A percentile compares a stretch with the other conserved stretches of the same genome.
phyloP scores from a whole-genome alignment of 2,113 vertebrate genomes.

The Cyphomyrus plagiostoma region DNA sequence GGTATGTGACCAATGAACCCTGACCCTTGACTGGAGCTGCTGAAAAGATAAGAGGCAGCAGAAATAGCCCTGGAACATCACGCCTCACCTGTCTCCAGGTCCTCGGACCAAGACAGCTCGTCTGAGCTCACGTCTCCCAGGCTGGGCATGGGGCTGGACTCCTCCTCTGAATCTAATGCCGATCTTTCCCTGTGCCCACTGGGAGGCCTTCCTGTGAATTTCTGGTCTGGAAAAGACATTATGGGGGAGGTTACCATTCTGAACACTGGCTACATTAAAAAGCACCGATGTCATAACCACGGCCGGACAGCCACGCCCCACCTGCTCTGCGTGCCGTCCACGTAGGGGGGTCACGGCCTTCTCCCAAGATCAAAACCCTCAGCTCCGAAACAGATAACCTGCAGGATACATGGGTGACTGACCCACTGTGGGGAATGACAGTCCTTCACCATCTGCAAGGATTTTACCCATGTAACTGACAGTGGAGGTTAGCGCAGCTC shows the following conservation, averaged over 20 bases:
- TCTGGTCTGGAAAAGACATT: not conserved
- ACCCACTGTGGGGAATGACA: not conserved
- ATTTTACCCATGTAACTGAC: not conserved
- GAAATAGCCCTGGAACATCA: not conserved
- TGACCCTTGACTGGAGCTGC: not conserved
- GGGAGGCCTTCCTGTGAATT: slow-evolving; percentile 13
- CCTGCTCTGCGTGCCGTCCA: slow-evolving; percentile 22
- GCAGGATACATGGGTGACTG: not conserved
- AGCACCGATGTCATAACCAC: not conserved
- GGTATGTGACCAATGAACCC: not conserved
- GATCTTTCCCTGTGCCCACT: slow-evolving; percentile 35
- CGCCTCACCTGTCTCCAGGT: slow-evolving; percentile 49
- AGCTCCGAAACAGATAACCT: slow-evolving; percentile 58
- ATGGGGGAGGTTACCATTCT: not conserved
- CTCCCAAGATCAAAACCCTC: slow-evolving; percentile 48
- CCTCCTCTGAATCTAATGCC: slow-evolving; percentile 53
- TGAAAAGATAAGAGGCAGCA: not conserved
- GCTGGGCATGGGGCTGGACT: slow-evolving; percentile 61
- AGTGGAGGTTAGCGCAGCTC: not conserved
- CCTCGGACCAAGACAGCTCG: slow-evolving; percentile 56
- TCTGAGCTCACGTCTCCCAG: slow-evolving; percentile 64
- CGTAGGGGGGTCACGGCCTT: slow-evolving; percentile 28
- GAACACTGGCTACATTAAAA: not conserved
- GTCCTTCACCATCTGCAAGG: not conserved
- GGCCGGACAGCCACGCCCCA: not conserved